A percentile compares a stretch with the other conserved stretches of the same genome.
phyloP scores from a whole-genome alignment of 2,888 invertebrate species.

The Sesamia inferens region DNA sequence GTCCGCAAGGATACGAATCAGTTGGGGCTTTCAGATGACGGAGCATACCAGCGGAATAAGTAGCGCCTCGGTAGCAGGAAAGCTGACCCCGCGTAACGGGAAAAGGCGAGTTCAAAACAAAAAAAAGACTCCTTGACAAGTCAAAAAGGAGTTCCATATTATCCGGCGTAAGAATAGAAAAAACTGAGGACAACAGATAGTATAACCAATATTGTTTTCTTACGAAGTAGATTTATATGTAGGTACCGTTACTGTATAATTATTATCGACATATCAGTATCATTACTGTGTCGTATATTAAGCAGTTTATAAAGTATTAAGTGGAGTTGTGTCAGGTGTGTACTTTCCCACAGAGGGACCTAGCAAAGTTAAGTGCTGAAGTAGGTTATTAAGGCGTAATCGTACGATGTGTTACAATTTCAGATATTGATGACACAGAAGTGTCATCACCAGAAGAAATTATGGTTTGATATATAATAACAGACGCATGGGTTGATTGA shows the following conservation, averaged over 20 bases:
- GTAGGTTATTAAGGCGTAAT: conserved; percentile 13
- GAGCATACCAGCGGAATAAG: too few relatives aligned
- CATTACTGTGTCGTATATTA: conserved; percentile 12
- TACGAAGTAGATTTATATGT: background rate
- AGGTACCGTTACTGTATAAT: background rate
- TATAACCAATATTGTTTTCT: background rate
- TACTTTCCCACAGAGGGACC: conserved; percentile 25
- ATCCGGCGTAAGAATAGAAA: too few relatives aligned
- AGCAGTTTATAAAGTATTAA: conserved; percentile 18
- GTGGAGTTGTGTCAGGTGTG: conserved; percentile 25
- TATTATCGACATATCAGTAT: background rate
- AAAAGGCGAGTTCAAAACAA: too few relatives aligned
- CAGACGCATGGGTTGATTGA: background rate
- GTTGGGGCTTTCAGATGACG: too few relatives aligned
- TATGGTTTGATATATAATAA: background rate
- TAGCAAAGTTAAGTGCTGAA: background rate
- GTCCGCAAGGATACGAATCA: too few relatives aligned
- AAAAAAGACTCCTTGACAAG: too few relatives aligned
- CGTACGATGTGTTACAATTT: background rate
- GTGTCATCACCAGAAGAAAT: too few relatives aligned
- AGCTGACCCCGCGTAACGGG: too few relatives aligned
- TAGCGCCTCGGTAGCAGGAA: too few relatives aligned
- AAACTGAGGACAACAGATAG: background rate
- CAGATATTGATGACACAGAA: background rate
- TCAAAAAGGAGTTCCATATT: background rate